Evolutionary conservation across 2,113 vertebrate genomes (phyloP), one percentile per base, ranked within the genome.

Genomic region (Equus przewalskii): DNA sequence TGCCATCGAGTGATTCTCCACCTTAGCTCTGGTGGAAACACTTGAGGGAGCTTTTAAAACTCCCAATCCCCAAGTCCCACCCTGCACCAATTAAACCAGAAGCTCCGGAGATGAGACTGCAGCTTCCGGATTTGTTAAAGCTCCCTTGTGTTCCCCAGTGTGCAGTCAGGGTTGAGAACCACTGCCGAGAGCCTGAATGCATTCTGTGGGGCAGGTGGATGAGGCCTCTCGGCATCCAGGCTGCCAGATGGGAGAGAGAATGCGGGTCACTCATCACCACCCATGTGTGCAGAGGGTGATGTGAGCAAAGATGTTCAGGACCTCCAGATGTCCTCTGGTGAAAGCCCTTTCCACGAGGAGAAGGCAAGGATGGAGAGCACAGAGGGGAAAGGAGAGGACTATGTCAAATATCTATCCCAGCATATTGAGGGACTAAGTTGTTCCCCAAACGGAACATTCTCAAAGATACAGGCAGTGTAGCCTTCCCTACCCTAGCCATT

Each of bases 201-300:
- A 30, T 30, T 82, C 81, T 13, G 10, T 88, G 18, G 76, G 67
- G 62, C 89, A 91, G 86, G 73, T 89, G 73, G 62, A 82, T 19
- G 41, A 62, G 67, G 58, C 7, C 36, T 94, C 15, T 75, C 28
- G 49, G 49, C 60, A 44, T 91, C 56, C 49, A 89, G 85, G 82
- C 41, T 91, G n/a, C 67, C 83, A 62, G 86, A 51, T 75, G 83
- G 41, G 46, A 85, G 65, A 84, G 36, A 91, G 49, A 94, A 94
- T n/a, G 58, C n/a, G 56, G 62, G 79, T 86, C 89, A 93, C 46
- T 67, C 12, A 21, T 93, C 36, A 41, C 44, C 15, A 70, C 33
- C 44, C 67, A 51, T 83, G 54, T 85, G 82, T 94, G 70, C 22
- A 9, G 41, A 41, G 21, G 15, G 51, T 46, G 15, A 22, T 3